A percentile compares a stretch with the other conserved stretches of the same genome.
Conservation (phyloP, 2,888 invertebrate species). For the Drosophila lutescens region DNA sequence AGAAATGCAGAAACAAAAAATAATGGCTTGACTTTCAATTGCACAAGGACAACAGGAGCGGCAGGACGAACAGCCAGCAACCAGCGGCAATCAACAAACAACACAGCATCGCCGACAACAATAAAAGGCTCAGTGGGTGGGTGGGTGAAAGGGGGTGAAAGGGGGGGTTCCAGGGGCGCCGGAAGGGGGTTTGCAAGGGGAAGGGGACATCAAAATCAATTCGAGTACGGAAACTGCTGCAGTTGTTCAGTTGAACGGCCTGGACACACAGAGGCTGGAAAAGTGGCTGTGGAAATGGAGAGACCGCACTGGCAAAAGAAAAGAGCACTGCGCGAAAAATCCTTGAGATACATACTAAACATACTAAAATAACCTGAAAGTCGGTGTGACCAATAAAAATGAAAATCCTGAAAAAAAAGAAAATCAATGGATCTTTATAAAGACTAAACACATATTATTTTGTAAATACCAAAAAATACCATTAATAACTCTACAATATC, state of each 20-base stretch:
- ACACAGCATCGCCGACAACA: conserved; percentile 54
- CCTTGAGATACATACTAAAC: background rate
- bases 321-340: background rate
- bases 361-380: too few relatives aligned
- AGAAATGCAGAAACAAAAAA: conserved; percentile 43
- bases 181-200: conserved; percentile 2
- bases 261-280: conserved; percentile 31
- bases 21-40: conserved; percentile 76
- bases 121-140: conserved; percentile 65
- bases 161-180: background rate
- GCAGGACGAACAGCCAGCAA: conserved; percentile 19
- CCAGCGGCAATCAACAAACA: conserved; percentile 52
- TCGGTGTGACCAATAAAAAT: too few relatives aligned
- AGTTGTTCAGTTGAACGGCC: conserved; percentile 73
- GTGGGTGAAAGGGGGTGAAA: background rate
- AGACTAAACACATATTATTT: too few relatives aligned
- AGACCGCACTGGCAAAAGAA: background rate
- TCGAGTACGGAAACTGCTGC: conserved; percentile 75
- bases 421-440: too few relatives aligned
- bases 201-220: conserved; percentile 72
- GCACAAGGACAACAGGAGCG: conserved; percentile 59
- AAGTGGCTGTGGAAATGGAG: conserved; percentile 7
- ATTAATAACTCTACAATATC: too few relatives aligned
- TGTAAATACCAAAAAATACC: too few relatives aligned
- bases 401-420: too few relatives aligned